Conservation (phyloP, 2,797 vertebrate genomes). For the Trematomus bernacchii region DNA sequence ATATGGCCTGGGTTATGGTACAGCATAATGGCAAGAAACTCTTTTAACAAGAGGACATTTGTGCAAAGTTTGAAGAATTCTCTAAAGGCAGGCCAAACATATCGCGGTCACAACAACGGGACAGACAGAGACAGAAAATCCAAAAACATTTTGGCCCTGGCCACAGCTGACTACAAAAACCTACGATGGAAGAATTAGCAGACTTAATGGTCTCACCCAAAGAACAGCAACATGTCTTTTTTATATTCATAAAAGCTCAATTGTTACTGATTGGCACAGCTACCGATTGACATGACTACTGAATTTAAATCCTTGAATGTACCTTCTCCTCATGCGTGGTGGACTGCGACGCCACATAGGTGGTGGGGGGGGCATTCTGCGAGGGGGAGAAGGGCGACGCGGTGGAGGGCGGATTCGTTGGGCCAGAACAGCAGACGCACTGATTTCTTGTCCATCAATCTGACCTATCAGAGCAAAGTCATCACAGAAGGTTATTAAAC, state of each 20-base stretch:
- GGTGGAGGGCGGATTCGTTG: conserved; percentile 87
- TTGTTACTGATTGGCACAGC: not conserved
- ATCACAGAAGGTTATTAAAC: not conserved
- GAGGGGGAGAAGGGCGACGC: conserved; percentile 91
- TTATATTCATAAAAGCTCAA: too few relatives aligned
- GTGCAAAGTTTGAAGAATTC: not conserved
- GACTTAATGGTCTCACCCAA: not conserved
- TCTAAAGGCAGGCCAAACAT: not conserved
- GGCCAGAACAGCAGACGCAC: conserved; percentile 91
- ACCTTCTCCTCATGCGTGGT: conserved; percentile 96
- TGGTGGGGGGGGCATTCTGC: conserved; percentile 93
- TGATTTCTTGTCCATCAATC: conserved; percentile 96
- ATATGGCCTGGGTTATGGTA: not conserved
- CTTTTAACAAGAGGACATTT: too few relatives aligned
- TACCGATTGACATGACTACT: not conserved
- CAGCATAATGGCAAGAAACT: not conserved
- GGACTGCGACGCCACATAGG: conserved; percentile 96
- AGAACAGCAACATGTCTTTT: not conserved
- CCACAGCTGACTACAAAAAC: not conserved
- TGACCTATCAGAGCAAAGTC: conserved; percentile 84
- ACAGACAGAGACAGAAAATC: not conserved
- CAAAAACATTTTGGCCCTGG: not conserved
- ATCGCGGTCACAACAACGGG: not conserved
- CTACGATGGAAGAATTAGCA: not conserved
- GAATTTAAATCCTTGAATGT: not conserved